Base-by-base conservation (phyloP, 2,888 invertebrate species). In the Geotrupes spiniger region DNA sequence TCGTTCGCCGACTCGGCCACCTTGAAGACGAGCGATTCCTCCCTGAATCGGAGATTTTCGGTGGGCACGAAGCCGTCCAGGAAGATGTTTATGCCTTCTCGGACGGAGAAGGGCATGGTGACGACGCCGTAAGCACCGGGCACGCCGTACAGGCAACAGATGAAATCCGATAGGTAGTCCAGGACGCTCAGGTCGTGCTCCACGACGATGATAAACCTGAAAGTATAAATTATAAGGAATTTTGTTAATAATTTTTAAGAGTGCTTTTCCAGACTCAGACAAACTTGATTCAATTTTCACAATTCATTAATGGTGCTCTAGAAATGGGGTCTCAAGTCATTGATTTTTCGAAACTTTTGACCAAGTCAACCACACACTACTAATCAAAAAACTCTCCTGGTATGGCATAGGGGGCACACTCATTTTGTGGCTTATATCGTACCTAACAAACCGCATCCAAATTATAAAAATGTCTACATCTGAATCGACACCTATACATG, bases 11-110 rank as follows among this genome's bases (percentile, higher is more conserved):
- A 95, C 72, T 99, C 99, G 0, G 98, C 92, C 1, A 99, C 98
- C 78, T 98, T 99, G 74, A 99, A 99, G 9, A 96, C 90, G 39
- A 99, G 77, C 1, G 97, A 95, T 71, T 93, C 91, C 60, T 99
- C 97, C 51, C 99, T 84, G 80, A 99, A 99, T 68, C 99, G 84
- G 76, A 99, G 84, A 75, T 99, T 99, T 76, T 99, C 99, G 10
- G 99, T 98, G 12, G 98, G 98, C 14, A 99, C 96, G 76, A 97
- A 99, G 39, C 99, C 99, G 74, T 99, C 99, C 65, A 99, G 81
- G 79, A 99, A 99, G 67, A 99, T 98, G 72, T 99, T 99, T 67
- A 99, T 99, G 81, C 97, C 99, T 91, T 99, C 99, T 63, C 99
- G 82, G 4, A 99, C 99, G 15, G 97, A 97, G 79, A 96, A 98